phyloP scores from a whole-genome alignment of 2,888 invertebrate genomes.

The Meganola albula region DNA sequence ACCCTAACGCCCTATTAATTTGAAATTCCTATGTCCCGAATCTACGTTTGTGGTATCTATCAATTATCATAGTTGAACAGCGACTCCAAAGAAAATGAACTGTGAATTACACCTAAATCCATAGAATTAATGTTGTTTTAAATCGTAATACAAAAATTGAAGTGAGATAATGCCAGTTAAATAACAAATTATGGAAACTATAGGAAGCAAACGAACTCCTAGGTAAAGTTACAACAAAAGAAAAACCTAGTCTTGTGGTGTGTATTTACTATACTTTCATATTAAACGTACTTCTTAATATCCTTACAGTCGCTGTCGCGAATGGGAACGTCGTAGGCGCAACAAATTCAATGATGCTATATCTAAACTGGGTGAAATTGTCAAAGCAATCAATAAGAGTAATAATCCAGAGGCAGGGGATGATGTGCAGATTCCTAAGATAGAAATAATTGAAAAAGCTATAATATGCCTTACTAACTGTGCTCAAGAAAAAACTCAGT shows the following conservation, averaged over 20 bases:
- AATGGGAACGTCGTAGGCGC: constrained; percentile 84
- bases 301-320: constrained; percentile 77
- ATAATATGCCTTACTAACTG: constrained; percentile 53
- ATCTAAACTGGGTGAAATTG: constrained; percentile 54
- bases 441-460: constrained; percentile 67
- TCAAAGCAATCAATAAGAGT: constrained; percentile 46
- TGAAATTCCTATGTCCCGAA: no score
- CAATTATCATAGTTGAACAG: no score
- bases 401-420: constrained; percentile 38
- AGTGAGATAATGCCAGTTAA: no score
- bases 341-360: constrained; percentile 80
- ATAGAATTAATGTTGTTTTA: no score
- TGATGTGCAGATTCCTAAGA: constrained; percentile 60
- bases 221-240: constrained; percentile 44
- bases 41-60: no score
- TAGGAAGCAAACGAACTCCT: constrained; percentile 45
- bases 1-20: no score
- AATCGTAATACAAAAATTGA: no score
- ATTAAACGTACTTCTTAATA: background rate
- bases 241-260: no score
- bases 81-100: no score
- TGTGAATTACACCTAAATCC: no score
- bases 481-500: constrained; percentile 53
- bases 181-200: constrained; percentile 42
- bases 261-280: background rate